Base-by-base conservation (phyloP, 1,140 invertebrate genomes). In the Lepidostoma basale region DNA sequence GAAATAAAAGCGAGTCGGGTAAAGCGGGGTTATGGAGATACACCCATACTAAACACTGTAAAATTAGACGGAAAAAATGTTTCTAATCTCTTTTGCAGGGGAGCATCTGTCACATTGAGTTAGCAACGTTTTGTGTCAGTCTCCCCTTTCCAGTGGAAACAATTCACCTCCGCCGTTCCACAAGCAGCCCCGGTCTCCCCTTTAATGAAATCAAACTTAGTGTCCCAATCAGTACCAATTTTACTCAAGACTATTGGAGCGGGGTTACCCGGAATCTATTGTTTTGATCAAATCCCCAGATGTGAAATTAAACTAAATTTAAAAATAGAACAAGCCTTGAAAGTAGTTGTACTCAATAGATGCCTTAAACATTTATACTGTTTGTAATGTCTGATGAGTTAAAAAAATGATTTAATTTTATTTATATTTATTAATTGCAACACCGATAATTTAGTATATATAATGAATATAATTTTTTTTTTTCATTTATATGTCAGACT, bases 151-250 rank as follows among this genome's bases (percentile, higher is more conserved):
- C 23, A 2, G 22, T 59, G 23, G 20, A 33, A 28, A 42, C 49
- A 60, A 56, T 63, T 58, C 44, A 22, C 47, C 28, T 14, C 14
- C 30, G 28, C 16, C 16, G 36, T n/a, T 28, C 49, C 25, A 42
- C n/a, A n/a, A n/a, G n/a, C n/a, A n/a, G n/a, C 64, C 62, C 69
- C 47, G 49, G 14, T 70, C 62, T 64, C 26, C 44, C 36, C 45
- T 47, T 18, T 71, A 71, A 71, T 71, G 44, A 71, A 71, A 71
- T 71, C 60, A 71, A 71, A 63, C 26, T 62, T 62, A 63, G 40
- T 49, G 45, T 36, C 58, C 44, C 52, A 63, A 67, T 63, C 49
- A 56, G 10, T 14, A 22, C 56, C 63, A 40, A 45, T 39, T 25
- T 62, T 22, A 8, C 22, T 54, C 3, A 66, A 60, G 28, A 9